These are phyloP conservation scores for Drosophila pruinosa DNA, from an alignment of 1,140 invertebrate genomes.

Conservation along the genomic window DNA sequence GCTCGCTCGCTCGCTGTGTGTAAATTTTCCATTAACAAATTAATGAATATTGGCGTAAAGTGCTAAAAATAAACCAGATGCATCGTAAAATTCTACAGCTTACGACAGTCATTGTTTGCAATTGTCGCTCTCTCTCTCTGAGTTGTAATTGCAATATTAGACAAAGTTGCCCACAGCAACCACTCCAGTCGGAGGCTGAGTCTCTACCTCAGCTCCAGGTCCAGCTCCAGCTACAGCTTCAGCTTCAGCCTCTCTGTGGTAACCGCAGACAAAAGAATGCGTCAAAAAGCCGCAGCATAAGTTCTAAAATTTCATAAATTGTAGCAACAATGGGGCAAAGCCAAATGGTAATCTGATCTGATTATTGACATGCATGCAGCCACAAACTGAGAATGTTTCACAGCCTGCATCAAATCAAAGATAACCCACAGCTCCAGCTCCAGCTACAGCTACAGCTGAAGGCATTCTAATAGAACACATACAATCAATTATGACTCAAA, in stretches of 20 bases:
- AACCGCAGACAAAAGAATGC: conserved; percentile 66
- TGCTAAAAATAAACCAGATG: conserved; percentile 46
- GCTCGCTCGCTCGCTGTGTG: too few relatives aligned
- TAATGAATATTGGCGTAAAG: conserved; percentile 42
- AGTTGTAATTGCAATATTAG: conserved; percentile 15
- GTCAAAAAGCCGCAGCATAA: conserved; percentile 79
- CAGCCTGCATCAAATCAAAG: conserved; percentile 59
- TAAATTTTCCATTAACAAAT: conserved; percentile 54
- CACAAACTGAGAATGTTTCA: not conserved
- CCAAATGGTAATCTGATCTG: conserved; percentile 79
- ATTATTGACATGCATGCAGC: conserved; percentile 80
- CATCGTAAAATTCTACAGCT: conserved; percentile 15
- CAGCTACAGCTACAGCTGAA: too few relatives aligned
- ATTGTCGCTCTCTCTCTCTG: not conserved
- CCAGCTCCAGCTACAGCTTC: too few relatives aligned
- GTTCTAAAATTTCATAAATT: conserved; percentile 82
- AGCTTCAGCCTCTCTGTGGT: not conserved
- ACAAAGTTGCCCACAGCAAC: conserved; percentile 12
- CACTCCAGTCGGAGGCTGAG: not conserved
- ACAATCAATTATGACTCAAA: conserved; percentile 68
- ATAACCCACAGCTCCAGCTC: conserved; percentile 66
- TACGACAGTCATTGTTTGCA: conserved; percentile 8
- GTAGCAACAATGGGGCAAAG: conserved; percentile 77
- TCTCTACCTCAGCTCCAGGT: too few relatives aligned
- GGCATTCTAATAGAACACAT: conserved; percentile 70